A percentile compares a stretch with the other conserved stretches of the same genome.
phyloP scores from a whole-genome alignment of 2,797 vertebrate genomes.

The Squalus acanthias region DNA sequence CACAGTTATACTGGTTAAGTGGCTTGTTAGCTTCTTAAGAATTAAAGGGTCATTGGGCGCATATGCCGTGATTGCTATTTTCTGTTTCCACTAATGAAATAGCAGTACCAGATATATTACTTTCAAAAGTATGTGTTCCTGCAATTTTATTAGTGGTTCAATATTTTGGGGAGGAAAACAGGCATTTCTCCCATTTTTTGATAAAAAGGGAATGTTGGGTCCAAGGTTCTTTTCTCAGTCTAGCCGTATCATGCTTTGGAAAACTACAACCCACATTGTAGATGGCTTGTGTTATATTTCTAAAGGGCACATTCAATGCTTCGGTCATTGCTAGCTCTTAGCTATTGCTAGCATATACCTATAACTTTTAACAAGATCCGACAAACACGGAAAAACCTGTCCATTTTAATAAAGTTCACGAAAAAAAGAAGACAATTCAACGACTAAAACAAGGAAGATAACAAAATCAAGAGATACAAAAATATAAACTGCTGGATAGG shows the following conservation, averaged over 20 bases:
- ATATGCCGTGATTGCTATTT: too few species aligned
- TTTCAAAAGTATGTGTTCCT: neutral
- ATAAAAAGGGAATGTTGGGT: neutral
- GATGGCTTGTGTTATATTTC: neutral
- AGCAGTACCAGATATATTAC: too few species aligned
- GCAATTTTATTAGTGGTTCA: neutral
- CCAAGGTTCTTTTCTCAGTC: neutral
- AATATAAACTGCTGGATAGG: neutral
- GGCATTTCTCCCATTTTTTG: neutral
- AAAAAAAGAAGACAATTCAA: neutral
- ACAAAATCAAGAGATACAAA: conserved; percentile 11
- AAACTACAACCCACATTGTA: neutral
- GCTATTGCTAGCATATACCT: neutral
- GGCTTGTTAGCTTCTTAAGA: too few species aligned
- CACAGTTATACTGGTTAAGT: neutral
- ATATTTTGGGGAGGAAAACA: neutral
- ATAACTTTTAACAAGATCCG: conserved; percentile 5
- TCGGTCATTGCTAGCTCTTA: conserved; percentile 3
- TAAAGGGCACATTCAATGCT: neutral
- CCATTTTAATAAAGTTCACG: neutral
- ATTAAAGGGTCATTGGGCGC: too few species aligned
- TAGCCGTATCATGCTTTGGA: neutral
- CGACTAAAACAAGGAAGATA: conserved; percentile 15
- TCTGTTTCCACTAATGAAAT: too few species aligned
- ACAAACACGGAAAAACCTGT: conserved; percentile 30